Conservation (phyloP, 1,140 invertebrate genomes). For the Chrysopa pallens region DNA sequence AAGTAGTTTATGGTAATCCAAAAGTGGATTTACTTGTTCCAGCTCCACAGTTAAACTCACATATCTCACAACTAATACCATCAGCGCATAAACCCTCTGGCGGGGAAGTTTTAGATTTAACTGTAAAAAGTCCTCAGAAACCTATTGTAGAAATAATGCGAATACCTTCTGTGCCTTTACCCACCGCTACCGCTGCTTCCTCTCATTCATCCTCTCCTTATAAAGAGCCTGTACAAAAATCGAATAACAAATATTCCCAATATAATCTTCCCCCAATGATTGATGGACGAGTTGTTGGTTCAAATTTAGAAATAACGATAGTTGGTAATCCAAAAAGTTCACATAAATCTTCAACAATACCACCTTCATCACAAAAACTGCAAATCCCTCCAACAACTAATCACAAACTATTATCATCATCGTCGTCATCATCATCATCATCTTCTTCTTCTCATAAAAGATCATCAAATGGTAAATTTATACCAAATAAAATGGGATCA, state of each 20-base stretch:
- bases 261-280: conserved; percentile 7
- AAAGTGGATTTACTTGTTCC: conserved; percentile 36
- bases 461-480: neutral
- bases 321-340: conserved; percentile 22
- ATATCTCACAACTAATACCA: conserved; percentile 19
- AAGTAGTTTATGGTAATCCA: conserved; percentile 48
- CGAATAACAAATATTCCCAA: conserved; percentile 8
- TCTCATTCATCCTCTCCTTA: conserved; percentile 15
- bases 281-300: conserved; percentile 23
- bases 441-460: conserved; percentile 5
- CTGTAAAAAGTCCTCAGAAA: conserved; percentile 22
- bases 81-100: conserved; percentile 19
- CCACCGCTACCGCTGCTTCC: conserved; percentile 9
- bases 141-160: conserved; percentile 28
- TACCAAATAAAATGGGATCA: too few species aligned
- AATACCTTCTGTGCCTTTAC: conserved; percentile 14
- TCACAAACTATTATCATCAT: conserved; percentile 19
- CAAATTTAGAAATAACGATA: conserved; percentile 40
- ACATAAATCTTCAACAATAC: conserved; percentile 10
- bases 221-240: conserved; percentile 11
- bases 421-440: conserved; percentile 25
- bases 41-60: conserved; percentile 18
- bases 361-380: conserved; percentile 9
- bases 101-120: conserved; percentile 29
- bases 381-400: neutral